Base-by-base conservation (phyloP, 2,888 invertebrate genomes). In the Ramazzottius varieornatus region DNA sequence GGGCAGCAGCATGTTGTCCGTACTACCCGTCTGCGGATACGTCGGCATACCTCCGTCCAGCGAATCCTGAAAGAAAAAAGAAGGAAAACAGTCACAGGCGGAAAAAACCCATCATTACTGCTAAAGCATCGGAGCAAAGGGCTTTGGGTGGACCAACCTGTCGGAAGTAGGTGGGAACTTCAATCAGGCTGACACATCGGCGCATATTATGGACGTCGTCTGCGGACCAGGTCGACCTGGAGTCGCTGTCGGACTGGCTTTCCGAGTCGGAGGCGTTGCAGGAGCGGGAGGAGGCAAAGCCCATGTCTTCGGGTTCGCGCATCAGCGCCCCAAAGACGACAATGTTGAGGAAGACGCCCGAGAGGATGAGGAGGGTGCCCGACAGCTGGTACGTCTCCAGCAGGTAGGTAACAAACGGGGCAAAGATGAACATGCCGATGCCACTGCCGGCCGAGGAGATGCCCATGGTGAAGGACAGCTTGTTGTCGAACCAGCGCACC, bases 401-500 rank as follows among this genome's bases (percentile, higher is more conserved):
- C 20, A 65, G 63, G 24, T 24, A 46, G 4, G 67, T 46, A 46
- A 66, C 46, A 69, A 46, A 32, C 64, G 65, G 65, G 20, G 65
- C 65, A 29, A 65, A 65, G 46, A 65, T 65, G 65, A 65, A 65
- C 40, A 33, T 46, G 33, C 65, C 65, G 32, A 65, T 65, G n/a
- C 65, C 65, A n/a, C 32, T 65, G n/a, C 66, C 66, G 29, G 46
- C 46, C 13, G 65, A 46, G 8, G 67, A 33, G 32, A 67, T 46
- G 24, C 67, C 67, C 32, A 66, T 66, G 16, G 67, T 66, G 34
- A 66, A 65, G 29, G 67, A 66, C 4, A 66, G 46, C 46, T 33
- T 65, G 24, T 66, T 64, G 24, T 66, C 67, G 63, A 66, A 66
- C 63, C 67, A 66, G 24, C 54, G 67, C 33, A 66, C 67, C 54